Evolutionary conservation across 2,888 invertebrate species (phyloP).

Genomic region (Oligia fasciuncula): DNA sequence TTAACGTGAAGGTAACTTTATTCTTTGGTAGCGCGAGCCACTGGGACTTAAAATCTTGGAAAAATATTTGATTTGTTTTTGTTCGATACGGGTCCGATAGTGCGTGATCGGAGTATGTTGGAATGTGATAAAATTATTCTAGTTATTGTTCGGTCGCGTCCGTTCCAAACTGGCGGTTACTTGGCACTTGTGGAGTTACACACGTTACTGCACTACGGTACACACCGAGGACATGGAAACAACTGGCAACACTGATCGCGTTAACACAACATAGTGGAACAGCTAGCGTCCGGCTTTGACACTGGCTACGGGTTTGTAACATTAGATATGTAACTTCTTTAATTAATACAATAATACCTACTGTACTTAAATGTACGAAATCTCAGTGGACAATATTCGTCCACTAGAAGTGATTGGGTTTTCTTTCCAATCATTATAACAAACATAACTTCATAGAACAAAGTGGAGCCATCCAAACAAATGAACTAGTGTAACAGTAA

Average conservation of each 20-base stretch:
- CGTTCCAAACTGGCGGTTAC: constrained; percentile 70
- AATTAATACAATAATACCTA: constrained; percentile 40
- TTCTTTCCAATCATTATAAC: constrained; percentile 16
- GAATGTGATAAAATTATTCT: constrained; percentile 79
- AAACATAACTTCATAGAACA: constrained; percentile 30
- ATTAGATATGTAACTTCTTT: constrained; percentile 49
- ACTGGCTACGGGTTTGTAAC: constrained; percentile 52
- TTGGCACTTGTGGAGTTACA: constrained; percentile 86
- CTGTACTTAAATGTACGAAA: constrained; percentile 49
- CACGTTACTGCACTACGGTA: constrained; percentile 60
- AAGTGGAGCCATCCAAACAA: constrained; percentile 35
- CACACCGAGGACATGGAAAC: constrained; percentile 48
- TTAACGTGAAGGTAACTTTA: constrained; percentile 88
- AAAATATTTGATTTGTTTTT: constrained; percentile 72
- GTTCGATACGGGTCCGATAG: constrained; percentile 71
- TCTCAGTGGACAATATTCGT: constrained; percentile 37
- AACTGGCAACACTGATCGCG: constrained; percentile 55
- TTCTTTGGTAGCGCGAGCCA: constrained; percentile 89
- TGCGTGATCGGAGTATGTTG: constrained; percentile 74
- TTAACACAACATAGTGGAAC: constrained; percentile 46
- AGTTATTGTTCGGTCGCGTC: constrained; percentile 80
- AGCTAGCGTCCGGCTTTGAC: constrained; percentile 31
- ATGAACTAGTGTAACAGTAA: constrained; percentile 44
- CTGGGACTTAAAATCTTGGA: constrained; percentile 74
- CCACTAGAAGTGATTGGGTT: constrained; percentile 25